These are phyloP conservation scores for Phyto melanocephala DNA, from an alignment of 2,888 invertebrate genomes.

Conservation along the genomic window DNA sequence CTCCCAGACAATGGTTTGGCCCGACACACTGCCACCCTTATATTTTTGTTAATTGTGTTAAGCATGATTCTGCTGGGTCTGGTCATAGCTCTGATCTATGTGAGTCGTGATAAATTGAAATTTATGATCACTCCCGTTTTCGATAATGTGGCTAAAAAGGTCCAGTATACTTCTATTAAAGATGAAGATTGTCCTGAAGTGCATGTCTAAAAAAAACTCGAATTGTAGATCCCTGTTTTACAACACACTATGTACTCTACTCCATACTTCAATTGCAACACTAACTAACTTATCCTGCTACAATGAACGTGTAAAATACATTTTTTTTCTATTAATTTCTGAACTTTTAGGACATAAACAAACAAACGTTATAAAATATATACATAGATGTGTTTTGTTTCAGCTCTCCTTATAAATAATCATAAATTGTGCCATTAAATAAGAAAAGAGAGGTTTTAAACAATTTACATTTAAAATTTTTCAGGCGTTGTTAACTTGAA, in stretches of 20 bases:
- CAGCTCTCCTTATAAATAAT: too few relatives aligned
- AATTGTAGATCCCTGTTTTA: slow-evolving; percentile 28
- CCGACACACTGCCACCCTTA: slow-evolving; percentile 77
- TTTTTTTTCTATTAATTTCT: too few relatives aligned
- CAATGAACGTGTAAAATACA: slow-evolving; percentile 44
- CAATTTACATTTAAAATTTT: too few relatives aligned
- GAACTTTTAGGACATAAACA: too few relatives aligned
- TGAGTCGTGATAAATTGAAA: slow-evolving; percentile 82
- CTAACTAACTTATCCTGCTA: slow-evolving; percentile 12
- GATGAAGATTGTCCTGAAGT: slow-evolving; percentile 81
- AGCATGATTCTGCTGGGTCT: slow-evolving; percentile 81
- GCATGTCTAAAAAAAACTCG: slow-evolving; percentile 73
- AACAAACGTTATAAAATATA: too few relatives aligned
- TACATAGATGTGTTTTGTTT: too few relatives aligned
- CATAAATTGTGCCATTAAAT: too few relatives aligned
- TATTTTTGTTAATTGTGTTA: slow-evolving; percentile 80
- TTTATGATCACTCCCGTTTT: slow-evolving; percentile 82
- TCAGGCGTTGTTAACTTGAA: too few relatives aligned
- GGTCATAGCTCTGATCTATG: slow-evolving; percentile 82
- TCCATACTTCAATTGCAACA: not conserved
- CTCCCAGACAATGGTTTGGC: slow-evolving; percentile 64
- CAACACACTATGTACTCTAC: too few relatives aligned
- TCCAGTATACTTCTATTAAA: slow-evolving; percentile 86
- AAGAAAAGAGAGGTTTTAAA: too few relatives aligned
- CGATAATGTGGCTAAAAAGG: slow-evolving; percentile 84